Evolutionary conservation across 2,888 invertebrate genomes (phyloP), one percentile per base, ranked within the genome.

Genomic region (Erebia palarica): DNA sequence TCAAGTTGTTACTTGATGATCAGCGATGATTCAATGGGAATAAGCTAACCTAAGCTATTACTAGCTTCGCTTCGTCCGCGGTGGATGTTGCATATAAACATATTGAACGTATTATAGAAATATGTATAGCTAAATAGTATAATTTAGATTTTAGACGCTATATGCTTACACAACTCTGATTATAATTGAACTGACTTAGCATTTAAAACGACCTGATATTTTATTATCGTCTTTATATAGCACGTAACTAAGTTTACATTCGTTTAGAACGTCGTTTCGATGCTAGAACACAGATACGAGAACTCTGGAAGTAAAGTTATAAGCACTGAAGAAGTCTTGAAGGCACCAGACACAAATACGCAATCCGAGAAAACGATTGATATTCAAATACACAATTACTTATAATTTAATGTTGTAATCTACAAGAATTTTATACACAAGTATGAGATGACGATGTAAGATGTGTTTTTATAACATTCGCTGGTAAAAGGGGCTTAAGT

Each of bases 81-180:
- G 14, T 21, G 47, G 49, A 18, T 13, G 21, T 53, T 44, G 53
- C 42, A 57, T 69, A 65, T 71, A 70, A 73, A 75, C 74, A 68
- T 73, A 76, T 72, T 70, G 68, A 76, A 75, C 76, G 53, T 73
- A 72, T 71, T 65, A 66, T 67, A 66, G 59, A 61, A 65, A 72
- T 36, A 36, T n/a, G n/a, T n/a, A n/a, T 36, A 36, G 36, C 36
- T 36, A 36, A 36, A 36, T 68, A 74, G 71, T 70, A 72, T 14
- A 69, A 68, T 74, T 73, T 70, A 70, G 67, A 57, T 60, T 67
- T 55, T 55, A 58, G 57, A 58, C 21, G 57, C 75, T 73, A 74
- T 73, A 74, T 75, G 73, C 73, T 76, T 74, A 76, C 63, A 76
- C 67, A 70, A 73, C 73, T 70, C 70, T 53, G 71, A 57, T 71